A percentile compares a stretch with the other conserved stretches of the same genome.
phyloP scores from a whole-genome alignment of 2,888 invertebrate species.

The Synanthedon tipuliformis region DNA sequence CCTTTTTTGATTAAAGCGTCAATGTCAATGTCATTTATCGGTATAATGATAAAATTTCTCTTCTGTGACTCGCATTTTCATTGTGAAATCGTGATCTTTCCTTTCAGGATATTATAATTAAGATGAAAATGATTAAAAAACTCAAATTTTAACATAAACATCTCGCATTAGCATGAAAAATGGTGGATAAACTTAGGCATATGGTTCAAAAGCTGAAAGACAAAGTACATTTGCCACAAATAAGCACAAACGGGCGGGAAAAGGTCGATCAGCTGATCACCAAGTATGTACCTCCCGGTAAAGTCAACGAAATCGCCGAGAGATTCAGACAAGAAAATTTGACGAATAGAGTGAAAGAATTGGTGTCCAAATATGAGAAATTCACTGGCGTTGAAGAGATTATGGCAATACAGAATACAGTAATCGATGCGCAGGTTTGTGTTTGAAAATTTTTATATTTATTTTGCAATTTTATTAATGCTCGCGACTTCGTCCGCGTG shows the following conservation, averaged over 20 bases:
- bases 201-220: slow-evolving; percentile 47
- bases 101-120: slow-evolving; percentile 16
- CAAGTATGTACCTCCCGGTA: slow-evolving; percentile 44
- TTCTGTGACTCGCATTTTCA: too few relatives aligned
- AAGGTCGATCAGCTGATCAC: slow-evolving; percentile 49
- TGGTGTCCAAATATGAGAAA: slow-evolving; percentile 76
- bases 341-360: slow-evolving; percentile 43
- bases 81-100: too few relatives aligned
- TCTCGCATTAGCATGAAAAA: slow-evolving; percentile 38
- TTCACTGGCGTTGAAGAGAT: slow-evolving; percentile 84
- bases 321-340: slow-evolving; percentile 44
- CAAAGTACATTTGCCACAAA: slow-evolving; percentile 36
- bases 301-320: slow-evolving; percentile 47
- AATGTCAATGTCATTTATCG: too few relatives aligned
- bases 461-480: background rate
- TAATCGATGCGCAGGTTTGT: slow-evolving; percentile 74
- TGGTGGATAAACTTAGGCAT: slow-evolving; percentile 54
- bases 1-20: too few relatives aligned
- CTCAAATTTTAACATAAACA: slow-evolving; percentile 14
- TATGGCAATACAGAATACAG: slow-evolving; percentile 78
- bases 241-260: slow-evolving; percentile 31
- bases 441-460: background rate
- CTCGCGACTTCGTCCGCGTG: background rate
- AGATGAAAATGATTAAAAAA: slow-evolving; percentile 15
- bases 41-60: too few relatives aligned